Evolutionary conservation across 1,140 invertebrate genomes (phyloP), one percentile per base, ranked within the genome.

Genomic region (Battus philenor): DNA sequence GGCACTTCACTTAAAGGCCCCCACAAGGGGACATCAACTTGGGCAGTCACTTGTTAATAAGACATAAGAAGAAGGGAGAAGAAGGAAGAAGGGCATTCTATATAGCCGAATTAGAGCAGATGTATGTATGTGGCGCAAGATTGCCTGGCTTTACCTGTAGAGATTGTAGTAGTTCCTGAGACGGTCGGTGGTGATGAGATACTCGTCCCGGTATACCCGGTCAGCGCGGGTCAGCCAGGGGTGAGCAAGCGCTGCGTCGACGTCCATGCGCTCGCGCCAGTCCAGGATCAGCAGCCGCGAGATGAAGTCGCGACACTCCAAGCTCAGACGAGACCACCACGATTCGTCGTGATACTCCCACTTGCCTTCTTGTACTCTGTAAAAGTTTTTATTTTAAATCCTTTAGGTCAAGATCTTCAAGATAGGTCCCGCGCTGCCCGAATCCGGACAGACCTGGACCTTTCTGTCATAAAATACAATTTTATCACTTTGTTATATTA

Each of bases 251-350:
- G 95, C 95, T 0, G 88, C 69, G 53, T 91, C 90, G 0, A 97
- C 90, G 72, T 95, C 93, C 87, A 97, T 88, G 33, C 96, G 89
- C 18, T 90, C 89, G 30, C 93, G 91, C 44, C 91, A 82, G 67
- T 92, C 90, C 58, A 93, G 92, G 0, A 92, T 86, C 15, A 98
- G 75, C 0, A 98, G 74, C 34, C 90, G 92, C n/a, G 88, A 88
- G 34, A 98, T 93, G 72, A 98, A 98, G 84, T 98, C 96, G 59
- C 91, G 91, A 1, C 90, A 94, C 66, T 97, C 94, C 1, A 88
- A 82, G 7, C 94, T 95, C 36, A 97, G 91, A 17, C 91, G 72
- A 0, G 78, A 89, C 89, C 90, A 92, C 80, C 90, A 90, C 18
- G 58, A 59, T 18, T 69, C 66, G 33, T 69, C 66, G 36, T 63